Conservation (phyloP, 2,888 invertebrate species). For the Latrodectus elegans region DNA sequence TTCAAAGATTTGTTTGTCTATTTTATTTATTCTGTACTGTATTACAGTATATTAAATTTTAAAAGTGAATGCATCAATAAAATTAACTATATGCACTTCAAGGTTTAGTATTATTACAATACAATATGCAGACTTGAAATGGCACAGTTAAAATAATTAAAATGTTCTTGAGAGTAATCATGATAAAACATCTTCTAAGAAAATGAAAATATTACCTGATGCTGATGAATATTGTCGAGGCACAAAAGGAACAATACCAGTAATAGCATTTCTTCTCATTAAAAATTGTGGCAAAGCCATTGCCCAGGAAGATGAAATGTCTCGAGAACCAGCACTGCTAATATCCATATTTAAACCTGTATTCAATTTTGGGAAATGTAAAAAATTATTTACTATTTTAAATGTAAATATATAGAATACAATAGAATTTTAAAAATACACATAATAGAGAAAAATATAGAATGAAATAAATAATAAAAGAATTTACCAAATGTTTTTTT, state of each 20-base stretch:
- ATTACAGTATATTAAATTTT: no score
- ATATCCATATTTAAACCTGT: conserved; percentile 76
- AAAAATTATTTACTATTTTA: no score
- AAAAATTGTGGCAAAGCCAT: conserved; percentile 91
- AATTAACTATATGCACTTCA: no score
- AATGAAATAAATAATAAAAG: not conserved
- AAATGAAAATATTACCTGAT: conserved; percentile 45
- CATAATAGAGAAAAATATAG: not conserved
- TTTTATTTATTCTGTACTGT: no score
- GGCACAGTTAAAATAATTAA: not conserved
- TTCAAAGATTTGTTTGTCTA: no score
- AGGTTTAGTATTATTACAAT: no score
- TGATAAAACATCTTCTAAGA: not conserved
- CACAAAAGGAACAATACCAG: conserved; percentile 76
- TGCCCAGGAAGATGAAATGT: conserved; percentile 93
- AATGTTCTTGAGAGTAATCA: not conserved
- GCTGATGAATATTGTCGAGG: conserved; percentile 68
- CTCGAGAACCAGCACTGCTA: conserved; percentile 84
- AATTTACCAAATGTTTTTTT: not conserved
- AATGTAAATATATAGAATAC: no score
- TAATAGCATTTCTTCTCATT: conserved; percentile 87
- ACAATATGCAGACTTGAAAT: no score
- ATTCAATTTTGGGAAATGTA: no score
- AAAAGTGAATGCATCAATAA: no score
- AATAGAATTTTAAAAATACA: no score